phyloP scores from a whole-genome alignment of 2,888 invertebrate genomes.

The Pharmacophagus antenor region DNA sequence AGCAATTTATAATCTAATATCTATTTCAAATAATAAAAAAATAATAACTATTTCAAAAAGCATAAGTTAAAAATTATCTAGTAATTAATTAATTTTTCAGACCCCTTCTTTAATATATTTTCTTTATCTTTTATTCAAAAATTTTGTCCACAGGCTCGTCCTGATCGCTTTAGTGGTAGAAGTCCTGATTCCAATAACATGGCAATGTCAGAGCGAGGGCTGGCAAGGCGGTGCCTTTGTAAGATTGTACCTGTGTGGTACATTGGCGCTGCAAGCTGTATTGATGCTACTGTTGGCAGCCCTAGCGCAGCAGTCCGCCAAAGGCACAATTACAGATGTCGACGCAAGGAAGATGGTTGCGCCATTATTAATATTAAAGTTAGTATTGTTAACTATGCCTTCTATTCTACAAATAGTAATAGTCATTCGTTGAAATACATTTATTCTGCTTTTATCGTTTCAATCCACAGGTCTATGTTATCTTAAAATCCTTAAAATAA shows the following conservation, averaged over 20 bases:
- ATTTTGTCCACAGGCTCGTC: slow-evolving; percentile 78
- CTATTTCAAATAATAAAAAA: too few species aligned
- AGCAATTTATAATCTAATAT: too few species aligned
- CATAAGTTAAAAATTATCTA: too few species aligned
- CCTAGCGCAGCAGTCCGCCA: slow-evolving; percentile 85
- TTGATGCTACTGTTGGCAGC: slow-evolving; percentile 84
- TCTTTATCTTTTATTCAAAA: not conserved
- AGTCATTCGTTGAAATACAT: not conserved
- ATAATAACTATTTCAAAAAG: too few species aligned
- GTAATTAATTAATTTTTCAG: too few species aligned
- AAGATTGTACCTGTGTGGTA: slow-evolving; percentile 86
- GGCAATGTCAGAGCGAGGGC: slow-evolving; percentile 85
- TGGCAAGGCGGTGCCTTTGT: slow-evolving; percentile 87
- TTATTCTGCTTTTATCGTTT: not conserved
- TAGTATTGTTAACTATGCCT: slow-evolving; percentile 45
- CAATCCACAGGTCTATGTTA: not conserved
- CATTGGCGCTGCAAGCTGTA: slow-evolving; percentile 82
- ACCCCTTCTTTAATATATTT: too few species aligned
- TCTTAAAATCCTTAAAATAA: too few species aligned
- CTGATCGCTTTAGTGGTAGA: slow-evolving; percentile 83
- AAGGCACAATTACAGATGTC: slow-evolving; percentile 89
- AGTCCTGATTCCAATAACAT: slow-evolving; percentile 84
- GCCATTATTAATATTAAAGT: slow-evolving; percentile 87
- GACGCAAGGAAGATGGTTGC: slow-evolving; percentile 86
- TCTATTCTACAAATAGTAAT: not conserved